Conservation (phyloP, 2,113 vertebrate genomes). For the Saimiri boliviensis region DNA sequence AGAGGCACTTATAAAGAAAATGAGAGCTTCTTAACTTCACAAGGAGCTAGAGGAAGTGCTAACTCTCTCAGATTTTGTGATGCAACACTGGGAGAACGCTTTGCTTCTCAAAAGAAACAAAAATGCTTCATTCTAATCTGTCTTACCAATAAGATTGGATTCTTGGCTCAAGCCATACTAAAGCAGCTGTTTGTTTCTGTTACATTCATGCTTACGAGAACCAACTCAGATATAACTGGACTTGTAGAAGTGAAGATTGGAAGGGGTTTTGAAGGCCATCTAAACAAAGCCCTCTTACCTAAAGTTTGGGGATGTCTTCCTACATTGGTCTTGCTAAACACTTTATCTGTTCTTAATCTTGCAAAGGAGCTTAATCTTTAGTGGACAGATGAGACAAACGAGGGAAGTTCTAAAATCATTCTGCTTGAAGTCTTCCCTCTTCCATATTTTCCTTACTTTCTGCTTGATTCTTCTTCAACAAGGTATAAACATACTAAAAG, state of each 20-base stretch:
- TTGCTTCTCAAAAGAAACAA: constrained; percentile 49
- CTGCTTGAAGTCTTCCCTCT: background rate
- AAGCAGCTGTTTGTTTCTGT: constrained; percentile 7
- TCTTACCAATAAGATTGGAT: background rate
- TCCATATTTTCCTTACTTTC: background rate
- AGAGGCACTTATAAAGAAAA: constrained; percentile 34
- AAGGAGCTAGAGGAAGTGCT: constrained; percentile 52
- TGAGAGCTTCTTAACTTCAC: constrained; percentile 55
- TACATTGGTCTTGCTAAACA: background rate
- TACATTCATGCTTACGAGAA: background rate
- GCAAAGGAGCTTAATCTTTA: background rate
- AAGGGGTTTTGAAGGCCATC: background rate
- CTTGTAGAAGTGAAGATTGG: background rate
- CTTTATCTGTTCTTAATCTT: constrained; percentile 14
- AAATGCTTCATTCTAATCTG: constrained; percentile 9
- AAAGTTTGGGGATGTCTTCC: background rate
- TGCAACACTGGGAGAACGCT: background rate
- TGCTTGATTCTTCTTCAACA: background rate
- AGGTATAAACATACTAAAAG: background rate
- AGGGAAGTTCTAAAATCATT: constrained; percentile 32
- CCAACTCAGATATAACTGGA: background rate
- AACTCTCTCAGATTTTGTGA: constrained; percentile 32
- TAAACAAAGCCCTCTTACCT: constrained; percentile 12
- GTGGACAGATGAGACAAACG: background rate
- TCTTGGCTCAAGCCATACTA: constrained; percentile 29